These are phyloP conservation scores for Melanotaenia maccullochi DNA, from an alignment of 2,797 vertebrate species.

Conservation along the genomic window DNA sequence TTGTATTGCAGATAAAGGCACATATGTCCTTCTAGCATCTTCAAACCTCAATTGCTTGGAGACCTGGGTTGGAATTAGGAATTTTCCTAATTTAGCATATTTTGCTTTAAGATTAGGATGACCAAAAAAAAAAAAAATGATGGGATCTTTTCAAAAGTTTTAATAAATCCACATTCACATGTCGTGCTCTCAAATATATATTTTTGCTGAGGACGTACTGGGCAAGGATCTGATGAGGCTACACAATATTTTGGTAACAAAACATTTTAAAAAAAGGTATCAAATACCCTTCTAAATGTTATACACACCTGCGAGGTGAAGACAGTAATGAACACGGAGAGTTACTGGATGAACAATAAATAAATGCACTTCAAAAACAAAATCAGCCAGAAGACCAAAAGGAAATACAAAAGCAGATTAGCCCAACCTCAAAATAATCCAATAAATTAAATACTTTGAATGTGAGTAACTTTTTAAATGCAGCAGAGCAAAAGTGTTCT, in stretches of 20 bases:
- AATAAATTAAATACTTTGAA: constrained; percentile 13
- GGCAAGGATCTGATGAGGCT: not conserved
- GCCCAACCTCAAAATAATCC: constrained; percentile 6
- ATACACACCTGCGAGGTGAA: constrained; percentile 4
- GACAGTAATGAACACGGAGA: constrained; percentile 1
- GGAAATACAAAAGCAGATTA: constrained; percentile 21
- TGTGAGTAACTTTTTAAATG: not conserved
- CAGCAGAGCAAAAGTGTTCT: not conserved
- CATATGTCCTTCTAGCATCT: too few species aligned
- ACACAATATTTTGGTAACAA: not conserved
- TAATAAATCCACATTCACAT: not conserved
- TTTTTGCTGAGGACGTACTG: not conserved
- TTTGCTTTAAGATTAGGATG: not conserved
- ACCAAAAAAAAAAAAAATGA: constrained; percentile 3
- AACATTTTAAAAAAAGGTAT: constrained; percentile 9
- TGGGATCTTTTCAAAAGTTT: not conserved
- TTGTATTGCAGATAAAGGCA: too few species aligned
- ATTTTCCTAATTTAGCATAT: not conserved
- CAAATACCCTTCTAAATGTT: constrained; percentile 4
- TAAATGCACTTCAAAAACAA: constrained; percentile 14
- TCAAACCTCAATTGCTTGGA: too few species aligned
- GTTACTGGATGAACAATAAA: constrained; percentile 30
- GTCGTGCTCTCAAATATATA: constrained; percentile 12
- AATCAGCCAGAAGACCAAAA: not conserved
- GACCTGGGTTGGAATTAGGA: not conserved